Percentiles rank a stretch among this genome's conserved stretches.
Evolutionary conservation across 2,888 invertebrate genomes (phyloP).

Genomic region (Hecatera dysodea): DNA sequence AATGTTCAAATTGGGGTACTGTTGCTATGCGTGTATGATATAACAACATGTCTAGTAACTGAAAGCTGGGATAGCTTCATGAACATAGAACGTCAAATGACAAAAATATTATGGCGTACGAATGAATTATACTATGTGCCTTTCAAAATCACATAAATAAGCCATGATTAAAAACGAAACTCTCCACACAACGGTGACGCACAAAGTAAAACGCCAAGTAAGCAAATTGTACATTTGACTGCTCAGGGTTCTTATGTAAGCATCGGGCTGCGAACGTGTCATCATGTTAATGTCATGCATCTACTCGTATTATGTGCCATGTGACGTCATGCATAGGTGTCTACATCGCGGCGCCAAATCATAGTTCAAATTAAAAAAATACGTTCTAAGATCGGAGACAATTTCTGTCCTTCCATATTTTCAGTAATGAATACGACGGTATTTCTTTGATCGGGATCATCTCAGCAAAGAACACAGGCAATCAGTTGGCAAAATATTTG

Average conservation of each 20-base stretch:
- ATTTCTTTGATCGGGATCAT: constrained; percentile 50
- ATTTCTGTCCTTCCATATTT: neutral
- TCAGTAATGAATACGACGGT: constrained; percentile 32
- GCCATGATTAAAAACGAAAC: neutral
- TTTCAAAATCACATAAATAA: constrained; percentile 1
- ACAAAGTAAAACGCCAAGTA: constrained; percentile 7
- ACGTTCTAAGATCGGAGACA: neutral
- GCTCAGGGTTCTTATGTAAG: constrained; percentile 26
- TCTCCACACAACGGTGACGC: constrained; percentile 1
- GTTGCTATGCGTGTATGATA: neutral
- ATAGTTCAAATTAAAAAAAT: constrained; percentile 9
- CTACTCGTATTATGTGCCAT: constrained; percentile 13
- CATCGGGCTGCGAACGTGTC: constrained; percentile 12
- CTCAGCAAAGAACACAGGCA: constrained; percentile 41
- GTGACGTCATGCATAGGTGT: constrained; percentile 23
- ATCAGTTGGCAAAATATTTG: constrained; percentile 65
- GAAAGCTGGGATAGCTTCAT: neutral
- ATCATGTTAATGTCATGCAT: constrained; percentile 18
- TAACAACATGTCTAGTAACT: neutral
- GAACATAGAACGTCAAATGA: neutral
- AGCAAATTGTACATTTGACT: constrained; percentile 12
- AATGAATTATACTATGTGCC: neutral
- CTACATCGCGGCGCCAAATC: constrained; percentile 12
- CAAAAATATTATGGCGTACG: neutral
- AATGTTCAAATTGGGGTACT: neutral